phyloP scores from a whole-genome alignment of 1,140 invertebrate genomes.

The Anadara kagoshimensis region DNA sequence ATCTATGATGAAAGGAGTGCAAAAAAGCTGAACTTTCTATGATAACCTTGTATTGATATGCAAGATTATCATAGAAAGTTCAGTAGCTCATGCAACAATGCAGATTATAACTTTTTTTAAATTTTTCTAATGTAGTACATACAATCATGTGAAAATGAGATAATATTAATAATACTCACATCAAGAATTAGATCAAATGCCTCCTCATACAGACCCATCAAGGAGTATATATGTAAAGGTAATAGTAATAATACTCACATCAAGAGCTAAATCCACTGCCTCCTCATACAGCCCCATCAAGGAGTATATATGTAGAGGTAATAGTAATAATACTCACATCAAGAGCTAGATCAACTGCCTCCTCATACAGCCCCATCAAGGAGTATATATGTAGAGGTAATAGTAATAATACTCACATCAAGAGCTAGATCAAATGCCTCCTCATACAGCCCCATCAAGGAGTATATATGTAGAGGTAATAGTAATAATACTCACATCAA shows the following conservation, averaged over 20 bases:
- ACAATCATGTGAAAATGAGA: no score
- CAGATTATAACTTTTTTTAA: no score
- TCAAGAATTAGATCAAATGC: no score
- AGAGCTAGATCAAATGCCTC: constrained; percentile 94
- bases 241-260: constrained; percentile 78
- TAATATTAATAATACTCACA: no score
- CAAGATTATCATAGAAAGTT: no score
- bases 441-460: constrained; percentile 91
- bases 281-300: constrained; percentile 92
- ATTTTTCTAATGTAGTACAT: no score
- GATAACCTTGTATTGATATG: no score
- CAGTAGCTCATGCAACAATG: no score
- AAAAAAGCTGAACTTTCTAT: no score
- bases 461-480: constrained; percentile 95
- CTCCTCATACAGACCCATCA: no score
- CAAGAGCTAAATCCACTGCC: constrained; percentile 93
- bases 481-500: constrained; percentile 81
- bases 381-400: constrained; percentile 96
- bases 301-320: constrained; percentile 94
- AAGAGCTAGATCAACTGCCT: constrained; percentile 93
- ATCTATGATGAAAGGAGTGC: no score
- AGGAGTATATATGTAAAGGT: constrained; percentile 82
- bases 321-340: constrained; percentile 79
- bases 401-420: constrained; percentile 78
- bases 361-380: constrained; percentile 91